Evolutionary conservation across 1,140 invertebrate genomes (phyloP).

Genomic region (Leptinotarsa lineolata): DNA sequence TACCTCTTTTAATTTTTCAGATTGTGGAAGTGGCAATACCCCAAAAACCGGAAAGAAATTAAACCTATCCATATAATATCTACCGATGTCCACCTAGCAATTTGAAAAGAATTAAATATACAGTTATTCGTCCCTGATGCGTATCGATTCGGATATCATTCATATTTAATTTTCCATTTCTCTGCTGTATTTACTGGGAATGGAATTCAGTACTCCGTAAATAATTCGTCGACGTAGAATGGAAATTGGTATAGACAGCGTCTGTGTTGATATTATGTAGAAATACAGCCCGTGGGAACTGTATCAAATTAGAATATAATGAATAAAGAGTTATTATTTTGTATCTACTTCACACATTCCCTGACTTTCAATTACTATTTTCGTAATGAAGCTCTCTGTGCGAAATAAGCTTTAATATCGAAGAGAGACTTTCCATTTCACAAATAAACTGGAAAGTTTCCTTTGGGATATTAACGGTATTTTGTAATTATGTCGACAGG

Average conservation of each 20-base stretch:
- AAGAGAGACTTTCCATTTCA: no score
- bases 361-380: not conserved
- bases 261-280: not conserved
- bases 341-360: not conserved
- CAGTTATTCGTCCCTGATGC: no score
- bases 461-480: no score
- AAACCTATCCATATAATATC: no score
- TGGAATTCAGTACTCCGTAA: not conserved
- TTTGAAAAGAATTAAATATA: not conserved
- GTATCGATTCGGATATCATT: no score
- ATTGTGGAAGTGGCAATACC: no score
- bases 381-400: not conserved
- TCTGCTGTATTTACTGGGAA: not conserved
- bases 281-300: not conserved
- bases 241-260: not conserved
- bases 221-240: not conserved
- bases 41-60: no score
- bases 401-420: no score
- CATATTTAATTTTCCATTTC: not conserved
- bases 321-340: not conserved
- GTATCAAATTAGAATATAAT: slow-evolving; percentile 1
- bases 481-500: no score
- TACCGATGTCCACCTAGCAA: not conserved
- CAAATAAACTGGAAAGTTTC: no score
- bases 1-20: no score